These are phyloP conservation scores for Brachyistius frenatus DNA, from an alignment of 2,113 vertebrate species.

Conservation along the genomic window DNA sequence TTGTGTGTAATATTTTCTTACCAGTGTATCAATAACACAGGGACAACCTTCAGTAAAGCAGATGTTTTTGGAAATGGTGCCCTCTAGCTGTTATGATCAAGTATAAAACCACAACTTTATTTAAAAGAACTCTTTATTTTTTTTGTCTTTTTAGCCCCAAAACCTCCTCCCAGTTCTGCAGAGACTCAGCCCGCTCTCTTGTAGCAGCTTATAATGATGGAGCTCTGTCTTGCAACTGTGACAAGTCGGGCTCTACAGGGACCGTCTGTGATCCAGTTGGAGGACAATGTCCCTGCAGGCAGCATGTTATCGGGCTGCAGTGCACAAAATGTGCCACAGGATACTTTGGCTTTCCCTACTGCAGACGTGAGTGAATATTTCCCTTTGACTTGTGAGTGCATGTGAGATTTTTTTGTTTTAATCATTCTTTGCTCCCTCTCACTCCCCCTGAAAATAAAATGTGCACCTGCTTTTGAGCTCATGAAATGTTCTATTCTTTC, in stretches of 20 bases:
- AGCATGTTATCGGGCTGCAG: conserved; percentile 86
- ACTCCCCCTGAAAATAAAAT: neutral
- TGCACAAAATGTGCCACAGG: conserved; percentile 90
- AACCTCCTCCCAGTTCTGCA: conserved; percentile 88
- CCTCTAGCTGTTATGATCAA: conserved; percentile 52
- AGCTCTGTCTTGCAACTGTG: conserved; percentile 89
- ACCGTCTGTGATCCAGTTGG: conserved; percentile 84
- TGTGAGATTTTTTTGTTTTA: neutral
- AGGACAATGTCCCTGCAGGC: conserved; percentile 91
- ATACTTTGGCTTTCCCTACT: conserved; percentile 93
- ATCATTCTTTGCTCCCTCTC: neutral
- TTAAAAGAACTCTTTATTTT: neutral
- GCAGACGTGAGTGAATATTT: conserved; percentile 87
- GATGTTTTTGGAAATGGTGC: conserved; percentile 51
- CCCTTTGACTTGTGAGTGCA: neutral
- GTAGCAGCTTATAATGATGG: conserved; percentile 90
- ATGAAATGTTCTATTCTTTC: neutral
- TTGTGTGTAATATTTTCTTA: no score
- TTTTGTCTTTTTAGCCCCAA: conserved; percentile 79
- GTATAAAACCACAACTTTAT: neutral
- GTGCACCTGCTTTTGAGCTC: no score
- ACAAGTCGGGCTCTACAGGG: conserved; percentile 80
- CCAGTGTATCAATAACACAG: neutral
- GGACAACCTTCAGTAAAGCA: neutral
- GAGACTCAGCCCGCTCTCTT: conserved; percentile 87